Percentiles rank a stretch among this genome's conserved stretches.
phyloP scores from a whole-genome alignment of 2,888 invertebrate species.

The Steinernema carpocapsae region DNA sequence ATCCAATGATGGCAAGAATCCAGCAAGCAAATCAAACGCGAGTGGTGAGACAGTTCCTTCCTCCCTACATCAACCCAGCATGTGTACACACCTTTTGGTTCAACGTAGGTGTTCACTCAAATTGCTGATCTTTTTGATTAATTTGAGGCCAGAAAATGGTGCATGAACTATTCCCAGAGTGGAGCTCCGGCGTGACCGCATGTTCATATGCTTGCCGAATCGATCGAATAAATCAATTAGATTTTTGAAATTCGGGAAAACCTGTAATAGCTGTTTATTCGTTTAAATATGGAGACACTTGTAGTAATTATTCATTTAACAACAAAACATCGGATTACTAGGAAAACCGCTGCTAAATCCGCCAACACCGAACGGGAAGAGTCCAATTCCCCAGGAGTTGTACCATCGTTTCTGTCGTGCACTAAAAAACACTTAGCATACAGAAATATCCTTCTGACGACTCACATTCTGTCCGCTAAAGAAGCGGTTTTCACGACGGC shows the following conservation, averaged over 20 bases:
- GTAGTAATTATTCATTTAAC: no score
- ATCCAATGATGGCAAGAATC: no score
- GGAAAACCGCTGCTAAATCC: not conserved
- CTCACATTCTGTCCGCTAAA: not conserved
- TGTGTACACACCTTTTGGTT: not conserved
- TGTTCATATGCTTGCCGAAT: not conserved
- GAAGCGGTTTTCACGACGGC: not conserved
- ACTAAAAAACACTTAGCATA: not conserved
- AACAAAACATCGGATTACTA: no score
- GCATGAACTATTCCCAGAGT: not conserved
- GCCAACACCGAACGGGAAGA: conserved; percentile 10
- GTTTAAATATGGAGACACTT: no score
- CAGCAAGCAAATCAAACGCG: no score
- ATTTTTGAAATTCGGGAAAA: not conserved
- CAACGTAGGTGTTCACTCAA: not conserved
- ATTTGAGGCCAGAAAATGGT: conserved; percentile 15
- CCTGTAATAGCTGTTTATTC: not conserved
- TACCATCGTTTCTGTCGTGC: conserved; percentile 19
- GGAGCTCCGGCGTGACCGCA: not conserved
- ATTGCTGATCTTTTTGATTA: not conserved
- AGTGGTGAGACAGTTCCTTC: no score
- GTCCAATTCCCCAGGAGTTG: not conserved
- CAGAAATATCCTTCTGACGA: not conserved
- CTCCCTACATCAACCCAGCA: not conserved
- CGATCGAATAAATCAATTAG: not conserved